A percentile compares a stretch with the other conserved stretches of the same genome.
These are phyloP conservation scores for Ibidorhyncha struthersii DNA, from an alignment of 2,113 vertebrate genomes.

Conservation along the genomic window DNA sequence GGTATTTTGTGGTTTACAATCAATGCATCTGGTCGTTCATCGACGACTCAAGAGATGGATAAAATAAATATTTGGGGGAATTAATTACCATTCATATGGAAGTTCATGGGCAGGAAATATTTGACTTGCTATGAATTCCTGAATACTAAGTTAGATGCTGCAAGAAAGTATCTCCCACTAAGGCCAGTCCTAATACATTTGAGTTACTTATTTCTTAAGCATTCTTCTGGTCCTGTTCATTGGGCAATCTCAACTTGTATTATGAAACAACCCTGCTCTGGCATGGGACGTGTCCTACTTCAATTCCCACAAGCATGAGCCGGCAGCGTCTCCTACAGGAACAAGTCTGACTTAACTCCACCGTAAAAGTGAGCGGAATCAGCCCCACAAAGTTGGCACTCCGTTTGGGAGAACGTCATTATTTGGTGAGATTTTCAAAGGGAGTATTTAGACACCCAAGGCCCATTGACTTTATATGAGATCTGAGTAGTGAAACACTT, in stretches of 20 bases:
- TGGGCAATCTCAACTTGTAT: background rate
- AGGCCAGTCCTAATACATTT: background rate
- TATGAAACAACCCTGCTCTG: background rate
- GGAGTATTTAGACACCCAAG: constrained; percentile 29
- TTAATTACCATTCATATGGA: background rate
- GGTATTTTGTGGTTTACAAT: constrained; percentile 39
- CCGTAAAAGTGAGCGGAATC: background rate
- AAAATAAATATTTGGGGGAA: constrained; percentile 43
- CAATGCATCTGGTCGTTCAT: constrained; percentile 31
- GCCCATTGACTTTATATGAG: constrained; percentile 33
- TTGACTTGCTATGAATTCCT: background rate
- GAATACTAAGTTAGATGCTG: background rate
- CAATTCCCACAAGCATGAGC: background rate
- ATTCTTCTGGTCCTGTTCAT: background rate
- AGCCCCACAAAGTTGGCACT: background rate
- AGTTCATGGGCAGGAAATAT: background rate
- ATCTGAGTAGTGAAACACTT: constrained; percentile 19
- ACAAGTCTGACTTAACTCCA: background rate
- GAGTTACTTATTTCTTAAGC: background rate
- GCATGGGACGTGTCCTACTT: background rate
- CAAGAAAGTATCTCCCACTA: background rate
- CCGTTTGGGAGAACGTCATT: background rate
- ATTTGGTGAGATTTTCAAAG: constrained; percentile 32
- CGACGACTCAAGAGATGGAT: background rate
- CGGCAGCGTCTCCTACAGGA: background rate